phyloP scores from a whole-genome alignment of 1,140 invertebrate genomes.

The Melipona quadrifasciata region DNA sequence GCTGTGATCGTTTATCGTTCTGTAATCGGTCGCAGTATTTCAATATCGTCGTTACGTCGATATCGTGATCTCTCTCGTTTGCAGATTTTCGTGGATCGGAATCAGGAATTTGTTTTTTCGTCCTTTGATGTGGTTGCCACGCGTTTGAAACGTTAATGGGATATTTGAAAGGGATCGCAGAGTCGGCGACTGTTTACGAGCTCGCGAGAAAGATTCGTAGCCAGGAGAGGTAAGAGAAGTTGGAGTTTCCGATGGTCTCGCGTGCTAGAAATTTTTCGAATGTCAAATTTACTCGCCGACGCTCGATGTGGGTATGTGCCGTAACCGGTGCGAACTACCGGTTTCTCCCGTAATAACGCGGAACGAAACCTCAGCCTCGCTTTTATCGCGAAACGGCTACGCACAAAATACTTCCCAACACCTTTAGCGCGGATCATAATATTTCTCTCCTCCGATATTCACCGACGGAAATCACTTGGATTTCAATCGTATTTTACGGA shows the following conservation, averaged over 20 bases:
- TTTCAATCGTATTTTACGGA: too few species aligned
- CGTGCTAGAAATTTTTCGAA: neutral
- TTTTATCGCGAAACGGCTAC: constrained; percentile 26
- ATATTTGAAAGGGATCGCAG: neutral
- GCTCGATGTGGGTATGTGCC: neutral
- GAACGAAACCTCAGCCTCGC: constrained; percentile 17
- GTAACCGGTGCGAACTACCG: constrained; percentile 47
- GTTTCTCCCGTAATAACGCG: constrained; percentile 51
- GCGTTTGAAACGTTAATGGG: neutral
- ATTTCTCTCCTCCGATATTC: neutral
- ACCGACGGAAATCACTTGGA: too few species aligned
- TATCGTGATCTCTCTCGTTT: neutral
- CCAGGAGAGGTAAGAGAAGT: neutral
- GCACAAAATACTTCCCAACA: neutral
- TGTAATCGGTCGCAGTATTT: constrained; percentile 1
- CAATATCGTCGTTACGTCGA: constrained; percentile 4
- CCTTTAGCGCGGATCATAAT: neutral
- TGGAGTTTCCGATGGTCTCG: neutral
- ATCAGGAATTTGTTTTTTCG: neutral
- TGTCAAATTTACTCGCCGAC: neutral
- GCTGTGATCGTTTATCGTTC: neutral
- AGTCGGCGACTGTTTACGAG: neutral
- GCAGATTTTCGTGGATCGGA: neutral
- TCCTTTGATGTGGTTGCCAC: neutral
- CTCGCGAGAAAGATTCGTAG: neutral